Evolutionary conservation across 1,140 invertebrate species (phyloP), one percentile per base, ranked within the genome.

Genomic region (Sesamia nonagrioides): DNA sequence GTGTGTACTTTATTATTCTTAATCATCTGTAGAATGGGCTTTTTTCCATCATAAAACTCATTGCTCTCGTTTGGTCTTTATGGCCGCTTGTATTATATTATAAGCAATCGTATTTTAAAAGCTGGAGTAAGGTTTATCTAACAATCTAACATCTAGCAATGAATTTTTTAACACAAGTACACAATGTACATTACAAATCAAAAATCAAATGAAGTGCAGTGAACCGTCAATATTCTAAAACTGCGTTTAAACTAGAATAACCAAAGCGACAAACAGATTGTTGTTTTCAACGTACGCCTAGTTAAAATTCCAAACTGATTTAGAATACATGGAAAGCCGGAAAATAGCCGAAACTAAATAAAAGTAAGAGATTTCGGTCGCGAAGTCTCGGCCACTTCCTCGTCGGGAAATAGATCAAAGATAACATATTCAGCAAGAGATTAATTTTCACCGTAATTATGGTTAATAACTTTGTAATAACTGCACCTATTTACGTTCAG

Each of bases 401-500:
- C 66, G 78, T 82, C 78, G 72, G 56, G 77, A 86, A 87, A 86
- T 88, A 89, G 87, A 89, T 89, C 88, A 89, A 88, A 89, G 79
- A 77, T 72, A 66, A 42, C 37, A 27, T n/a, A 82, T 33, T 50
- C 58, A 52, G 58, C 40, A 27, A 50, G 56, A 85, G 80, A 87
- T 88, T 84, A 84, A 87, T 87, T 87, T 86, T 84, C 79, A 82
- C 80, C 82, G 83, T 82, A 83, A 86, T 88, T 83, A 84, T 80
- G 48, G 71, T 81, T 82, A 81, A 87, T 86, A 84, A 81, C 81
- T 80, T 56, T 81, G 52, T 81, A 84, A 82, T 77, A 78, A 81
- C 80, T 72, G 50, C 66, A 58, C 63, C 58, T 78, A 72, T 80
- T 78, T 60, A 71, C 54, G 52, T 68, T 77, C 45, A 17, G 45